Evolutionary conservation across 2,888 invertebrate species (phyloP), one percentile per base, ranked within the genome.

Genomic region (Steromphala cineraria): DNA sequence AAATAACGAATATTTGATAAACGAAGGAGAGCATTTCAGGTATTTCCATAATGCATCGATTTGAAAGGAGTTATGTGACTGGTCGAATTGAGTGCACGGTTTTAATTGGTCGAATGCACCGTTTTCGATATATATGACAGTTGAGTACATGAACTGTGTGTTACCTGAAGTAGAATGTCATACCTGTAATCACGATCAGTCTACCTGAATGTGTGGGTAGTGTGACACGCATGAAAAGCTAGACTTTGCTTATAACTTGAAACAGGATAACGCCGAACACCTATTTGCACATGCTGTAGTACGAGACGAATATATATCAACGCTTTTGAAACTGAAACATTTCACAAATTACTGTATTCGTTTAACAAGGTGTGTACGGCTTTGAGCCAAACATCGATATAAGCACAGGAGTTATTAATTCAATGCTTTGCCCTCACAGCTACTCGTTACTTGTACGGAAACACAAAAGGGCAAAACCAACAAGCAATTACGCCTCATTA

Each of bases 311-410:
- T 5, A 46, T 46, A 71, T 19, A 19, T 19, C 17, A 17, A n/a
- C 40, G 8, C 40, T 36, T 36, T 71, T 71, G 36, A 71, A 31
- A 71, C 36, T 71, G 71, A 71, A 71, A 71, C 71, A 71, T 71
- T 71, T 40, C 71, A 31, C 71, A 71, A 71, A 36, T 71, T 71
- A 71, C 71, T 71, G 71, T 71, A 71, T 71, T 71, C 71, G 71
- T 71, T 71, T 31, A 40, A 36, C 71, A 71, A 40, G 31, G 71
- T 19, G 71, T 71, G 71, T 71, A 24, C 71, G 71, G 71, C 71
- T 71, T 71, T 40, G 71, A 71, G 40, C 71, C 71, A 71, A 31
- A 71, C 71, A 36, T 15, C 36, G 71, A 71, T 36, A 71, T 71
- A 71, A 71, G 36, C 36, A 36, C 36, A 36, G 36, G 36, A 40